A percentile compares a stretch with the other conserved stretches of the same genome.
Conservation (phyloP, 2,888 invertebrate species). For the Willowsia nigromaculata region DNA sequence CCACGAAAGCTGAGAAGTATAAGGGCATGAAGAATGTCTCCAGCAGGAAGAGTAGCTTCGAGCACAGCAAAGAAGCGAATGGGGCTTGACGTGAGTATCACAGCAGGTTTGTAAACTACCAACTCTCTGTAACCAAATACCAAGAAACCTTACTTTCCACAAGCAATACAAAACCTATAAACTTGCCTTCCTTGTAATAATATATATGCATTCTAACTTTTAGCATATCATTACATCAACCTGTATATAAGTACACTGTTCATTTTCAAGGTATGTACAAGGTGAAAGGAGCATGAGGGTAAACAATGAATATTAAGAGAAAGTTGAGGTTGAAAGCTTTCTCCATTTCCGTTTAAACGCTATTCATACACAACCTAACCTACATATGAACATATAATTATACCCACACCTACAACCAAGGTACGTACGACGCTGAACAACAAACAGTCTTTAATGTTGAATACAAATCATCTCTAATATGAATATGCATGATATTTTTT, state of each 20-base stretch:
- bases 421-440: neutral
- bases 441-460: constrained; percentile 1
- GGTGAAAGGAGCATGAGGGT: constrained; percentile 15
- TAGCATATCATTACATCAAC: neutral
- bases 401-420: neutral
- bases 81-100: constrained; percentile 56
- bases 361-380: neutral
- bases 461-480: neutral
- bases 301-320: constrained; percentile 25
- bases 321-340: constrained; percentile 24
- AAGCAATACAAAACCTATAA: neutral
- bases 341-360: neutral
- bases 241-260: neutral
- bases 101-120: constrained; percentile 59
- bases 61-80: constrained; percentile 53
- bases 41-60: constrained; percentile 15
- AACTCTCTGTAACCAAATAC: constrained; percentile 24
- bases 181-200: neutral
- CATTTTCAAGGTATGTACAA: constrained; percentile 3
- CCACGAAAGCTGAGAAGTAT: constrained; percentile 7
- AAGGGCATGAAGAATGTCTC: neutral
- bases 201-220: neutral
- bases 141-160: neutral
- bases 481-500: constrained; percentile 22
- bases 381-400: constrained; percentile 24